A percentile compares a stretch with the other conserved stretches of the same genome.
phyloP scores from a whole-genome alignment of 2,113 vertebrate genomes.

The Galbula dea region DNA sequence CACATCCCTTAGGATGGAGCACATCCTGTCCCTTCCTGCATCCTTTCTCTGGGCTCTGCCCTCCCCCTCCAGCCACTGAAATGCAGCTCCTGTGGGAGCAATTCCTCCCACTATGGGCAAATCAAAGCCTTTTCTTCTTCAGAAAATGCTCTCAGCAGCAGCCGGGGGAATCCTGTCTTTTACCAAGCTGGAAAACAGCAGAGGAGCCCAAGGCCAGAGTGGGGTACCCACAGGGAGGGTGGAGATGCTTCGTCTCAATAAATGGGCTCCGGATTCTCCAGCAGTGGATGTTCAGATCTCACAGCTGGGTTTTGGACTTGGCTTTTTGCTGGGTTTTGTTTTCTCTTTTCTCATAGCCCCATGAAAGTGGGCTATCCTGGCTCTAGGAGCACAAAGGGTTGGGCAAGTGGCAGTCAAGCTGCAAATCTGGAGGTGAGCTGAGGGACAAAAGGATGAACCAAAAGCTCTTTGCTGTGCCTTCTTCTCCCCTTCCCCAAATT shows the following conservation, averaged over 20 bases:
- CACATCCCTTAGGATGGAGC: background rate
- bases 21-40: background rate
- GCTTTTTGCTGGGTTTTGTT: slow-evolving; percentile 21
- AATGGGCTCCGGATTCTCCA: slow-evolving; percentile 7
- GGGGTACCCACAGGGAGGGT: background rate
- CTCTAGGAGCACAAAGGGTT: background rate
- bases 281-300: background rate
- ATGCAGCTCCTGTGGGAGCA: rapidly evolving
- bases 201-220: background rate
- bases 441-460: background rate
- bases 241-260: background rate
- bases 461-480: background rate
- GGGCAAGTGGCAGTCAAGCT: background rate
- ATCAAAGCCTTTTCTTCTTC: background rate
- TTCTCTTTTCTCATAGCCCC: background rate
- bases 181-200: background rate
- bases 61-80: background rate
- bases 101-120: background rate
- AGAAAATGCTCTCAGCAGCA: background rate
- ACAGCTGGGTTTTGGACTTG: slow-evolving; percentile 15
- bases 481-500: background rate
- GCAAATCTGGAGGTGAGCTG: background rate
- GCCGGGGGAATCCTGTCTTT: background rate
- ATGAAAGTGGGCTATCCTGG: background rate
- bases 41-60: background rate